Evolutionary conservation across 2,797 vertebrate species (phyloP), one percentile per base, ranked within the genome.

Genomic region (Euthynnus affinis): DNA sequence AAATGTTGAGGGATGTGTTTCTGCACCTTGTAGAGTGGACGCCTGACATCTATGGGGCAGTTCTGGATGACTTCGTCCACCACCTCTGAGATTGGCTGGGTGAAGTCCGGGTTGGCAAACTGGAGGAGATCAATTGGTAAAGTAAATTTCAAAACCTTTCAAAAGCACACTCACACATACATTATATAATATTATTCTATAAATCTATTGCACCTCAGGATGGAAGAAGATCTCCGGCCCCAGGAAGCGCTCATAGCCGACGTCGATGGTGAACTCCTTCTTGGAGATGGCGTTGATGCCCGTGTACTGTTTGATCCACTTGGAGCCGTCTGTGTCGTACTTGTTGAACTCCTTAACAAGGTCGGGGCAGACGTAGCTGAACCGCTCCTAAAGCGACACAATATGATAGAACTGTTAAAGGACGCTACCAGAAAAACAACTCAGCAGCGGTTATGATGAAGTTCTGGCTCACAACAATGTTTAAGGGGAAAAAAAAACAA

Each of bases 11-110:
- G 18, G 6, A 0, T 1, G n/a, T 1, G 13, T 17, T 25, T 9
- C 1, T 5, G 2, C 83, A 98, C 98, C 97, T 99, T 99, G 93
- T 99, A 99, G 29, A 99, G 96, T 1, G 98, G 98, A 81, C 98
- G 97, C 56, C 98, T 95, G 87, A 98, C 97, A 74, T 99, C 98
- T 29, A 99, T 99, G 82, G 98, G 98, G 85, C 98, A 99, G 95
- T 99, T 99, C 93, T 99, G 98, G 93, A 99, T 99, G 81, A 99
- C 98, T 91, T 99, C 98, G 78, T 99, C 98, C 88, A 99, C 98
- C 87, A 99, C 98, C 94, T 99, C 98, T 22, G 98, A 99, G 94
- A 99, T 99, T 8, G 98, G 98, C 91, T 99, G 98, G 0, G 98
- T 99, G 74, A 99, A 99, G 88, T 99, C 98, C 18, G 98, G 98